These are phyloP conservation scores for Rhizoglyphus robini DNA, from an alignment of 1,140 invertebrate species.

Conservation along the genomic window DNA sequence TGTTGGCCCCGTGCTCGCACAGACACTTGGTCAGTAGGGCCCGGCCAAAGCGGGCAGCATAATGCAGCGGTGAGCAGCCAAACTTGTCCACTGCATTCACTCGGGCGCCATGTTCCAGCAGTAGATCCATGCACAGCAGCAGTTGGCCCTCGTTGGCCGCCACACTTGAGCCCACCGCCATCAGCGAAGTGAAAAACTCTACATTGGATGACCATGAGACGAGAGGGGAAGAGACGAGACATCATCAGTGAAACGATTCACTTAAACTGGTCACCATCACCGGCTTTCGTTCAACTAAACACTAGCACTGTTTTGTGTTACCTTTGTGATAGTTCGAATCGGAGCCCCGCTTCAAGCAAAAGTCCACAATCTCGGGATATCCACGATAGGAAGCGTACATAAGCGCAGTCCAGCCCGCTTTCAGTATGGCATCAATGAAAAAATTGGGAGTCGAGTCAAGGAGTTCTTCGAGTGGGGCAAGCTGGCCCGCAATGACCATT, in stretches of 20 bases:
- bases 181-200: constrained; percentile 41
- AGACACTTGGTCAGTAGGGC: constrained; percentile 28
- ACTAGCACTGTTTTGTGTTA: no score
- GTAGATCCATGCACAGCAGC: constrained; percentile 33
- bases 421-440: constrained; percentile 33
- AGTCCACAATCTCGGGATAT: constrained; percentile 32
- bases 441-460: constrained; percentile 29
- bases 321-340: constrained; percentile 38
- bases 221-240: background rate
- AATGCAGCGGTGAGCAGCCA: constrained; percentile 32
- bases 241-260: background rate
- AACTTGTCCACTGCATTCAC: constrained; percentile 38
- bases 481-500: constrained; percentile 30
- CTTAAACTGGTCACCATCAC: background rate
- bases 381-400: constrained; percentile 39
- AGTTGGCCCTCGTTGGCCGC: constrained; percentile 31
- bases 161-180: constrained; percentile 39
- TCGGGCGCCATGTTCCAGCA: constrained; percentile 36
- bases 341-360: constrained; percentile 35
- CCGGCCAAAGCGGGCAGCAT: constrained; percentile 32
- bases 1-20: constrained; percentile 29
- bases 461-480: constrained; percentile 26
- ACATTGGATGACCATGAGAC: background rate
- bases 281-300: background rate
- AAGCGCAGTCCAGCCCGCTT: constrained; percentile 37